These are phyloP conservation scores for Phasia obesa DNA, from an alignment of 2,888 invertebrate genomes.

Conservation along the genomic window DNA sequence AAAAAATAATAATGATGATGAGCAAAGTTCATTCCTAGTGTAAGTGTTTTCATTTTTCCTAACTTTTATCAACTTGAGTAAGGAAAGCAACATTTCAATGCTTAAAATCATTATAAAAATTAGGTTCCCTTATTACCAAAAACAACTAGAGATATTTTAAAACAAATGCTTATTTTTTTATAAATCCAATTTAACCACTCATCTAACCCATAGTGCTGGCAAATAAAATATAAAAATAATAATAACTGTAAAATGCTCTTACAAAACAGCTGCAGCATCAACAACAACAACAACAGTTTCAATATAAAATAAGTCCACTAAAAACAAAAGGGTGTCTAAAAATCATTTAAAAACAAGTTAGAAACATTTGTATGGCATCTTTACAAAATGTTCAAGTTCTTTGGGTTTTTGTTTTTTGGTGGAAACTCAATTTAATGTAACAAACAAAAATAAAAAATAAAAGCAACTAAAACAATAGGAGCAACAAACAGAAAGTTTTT, in stretches of 20 bases:
- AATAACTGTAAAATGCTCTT: not conserved
- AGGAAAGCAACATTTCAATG: no score
- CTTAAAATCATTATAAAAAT: no score
- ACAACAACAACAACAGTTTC: not conserved
- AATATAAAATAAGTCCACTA: constrained; percentile 30
- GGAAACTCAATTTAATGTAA: constrained; percentile 44
- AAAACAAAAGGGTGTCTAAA: constrained; percentile 52
- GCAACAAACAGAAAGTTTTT: constrained; percentile 5
- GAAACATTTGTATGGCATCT: constrained; percentile 51
- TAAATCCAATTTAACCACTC: no score
- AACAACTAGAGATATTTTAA: no score
- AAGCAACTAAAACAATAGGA: constrained; percentile 8
- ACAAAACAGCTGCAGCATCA: not conserved
- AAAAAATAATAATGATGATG: no score
- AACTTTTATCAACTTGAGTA: no score
- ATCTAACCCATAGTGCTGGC: no score
- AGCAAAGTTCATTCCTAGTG: no score
- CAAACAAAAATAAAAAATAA: constrained; percentile 37
- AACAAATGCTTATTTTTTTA: no score
- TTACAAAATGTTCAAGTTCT: constrained; percentile 40
- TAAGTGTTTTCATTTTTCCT: no score
- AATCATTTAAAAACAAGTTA: constrained; percentile 59
- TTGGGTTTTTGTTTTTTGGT: not conserved
- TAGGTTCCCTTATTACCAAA: no score
- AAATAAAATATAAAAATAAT: not conserved